Evolutionary conservation across 2,888 invertebrate species (phyloP).

Genomic region (Netelia inedita): DNA sequence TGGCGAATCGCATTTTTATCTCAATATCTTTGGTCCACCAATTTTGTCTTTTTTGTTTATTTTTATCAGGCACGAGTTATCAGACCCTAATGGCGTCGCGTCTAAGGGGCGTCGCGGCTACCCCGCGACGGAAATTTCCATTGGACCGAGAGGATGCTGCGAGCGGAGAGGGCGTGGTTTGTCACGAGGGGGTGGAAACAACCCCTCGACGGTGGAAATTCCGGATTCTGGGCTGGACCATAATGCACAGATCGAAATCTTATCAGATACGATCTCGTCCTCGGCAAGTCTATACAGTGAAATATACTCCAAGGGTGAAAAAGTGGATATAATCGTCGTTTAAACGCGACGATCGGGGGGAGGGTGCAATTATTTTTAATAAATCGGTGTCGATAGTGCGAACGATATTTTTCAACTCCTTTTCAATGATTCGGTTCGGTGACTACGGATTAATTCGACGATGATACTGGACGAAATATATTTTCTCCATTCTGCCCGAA

Average conservation of each 20-base stretch:
- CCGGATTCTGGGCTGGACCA: conserved; percentile 64
- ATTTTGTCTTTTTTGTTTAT: neutral
- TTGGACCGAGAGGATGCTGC: conserved; percentile 72
- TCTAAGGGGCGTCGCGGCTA: conserved; percentile 66
- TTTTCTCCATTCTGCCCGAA: conserved; percentile 14
- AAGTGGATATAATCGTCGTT: conserved; percentile 8
- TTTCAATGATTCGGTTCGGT: neutral
- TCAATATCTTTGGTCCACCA: neutral
- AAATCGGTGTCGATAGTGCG: neutral
- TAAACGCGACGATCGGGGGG: neutral
- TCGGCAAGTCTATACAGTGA: conserved; percentile 39
- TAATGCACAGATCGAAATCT: conserved; percentile 63
- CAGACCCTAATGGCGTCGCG: conserved; percentile 69
- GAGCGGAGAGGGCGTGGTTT: conserved; percentile 70
- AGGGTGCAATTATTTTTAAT: neutral
- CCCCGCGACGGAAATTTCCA: conserved; percentile 57
- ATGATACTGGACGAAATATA: conserved; percentile 35
- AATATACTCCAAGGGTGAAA: conserved; percentile 18
- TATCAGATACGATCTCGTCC: conserved; percentile 70
- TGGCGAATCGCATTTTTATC: neutral
- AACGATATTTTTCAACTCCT: neutral
- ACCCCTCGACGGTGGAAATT: conserved; percentile 51
- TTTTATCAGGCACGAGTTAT: conserved; percentile 45
- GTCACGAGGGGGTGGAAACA: conserved; percentile 63
- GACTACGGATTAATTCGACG: conserved; percentile 31